Percentiles rank a stretch among this genome's conserved stretches.
Evolutionary conservation across 2,888 invertebrate genomes (phyloP).

Genomic region (Ectemnius lituratus): DNA sequence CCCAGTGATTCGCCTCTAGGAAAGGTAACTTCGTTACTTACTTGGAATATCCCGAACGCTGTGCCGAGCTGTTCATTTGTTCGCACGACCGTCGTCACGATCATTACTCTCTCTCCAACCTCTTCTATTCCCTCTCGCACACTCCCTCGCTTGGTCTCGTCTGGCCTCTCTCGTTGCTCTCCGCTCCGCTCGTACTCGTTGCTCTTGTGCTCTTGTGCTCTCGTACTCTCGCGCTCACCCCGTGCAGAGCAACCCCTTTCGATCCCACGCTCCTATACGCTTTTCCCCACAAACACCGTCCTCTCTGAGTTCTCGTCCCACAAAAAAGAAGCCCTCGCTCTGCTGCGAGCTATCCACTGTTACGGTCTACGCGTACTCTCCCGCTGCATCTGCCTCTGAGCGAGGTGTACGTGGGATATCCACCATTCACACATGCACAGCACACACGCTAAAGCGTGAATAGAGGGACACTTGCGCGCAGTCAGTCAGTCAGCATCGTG

Average conservation of each 20-base stretch:
- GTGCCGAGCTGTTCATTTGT: conserved; percentile 75
- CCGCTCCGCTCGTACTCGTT: neutral
- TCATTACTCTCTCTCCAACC: conserved; percentile 62
- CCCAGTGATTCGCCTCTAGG: neutral
- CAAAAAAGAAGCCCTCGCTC: conserved; percentile 47
- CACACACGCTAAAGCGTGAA: neutral
- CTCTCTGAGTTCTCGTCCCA: conserved; percentile 31
- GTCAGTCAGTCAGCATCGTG: conserved; percentile 12
- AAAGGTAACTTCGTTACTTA: conserved; percentile 61
- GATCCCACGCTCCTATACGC: conserved; percentile 35
- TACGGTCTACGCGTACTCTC: conserved; percentile 24
- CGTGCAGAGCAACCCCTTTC: conserved; percentile 4
- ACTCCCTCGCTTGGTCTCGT: conserved; percentile 18
- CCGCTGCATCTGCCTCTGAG: neutral
- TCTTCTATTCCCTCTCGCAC: conserved; percentile 18
- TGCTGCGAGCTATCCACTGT: conserved; percentile 26
- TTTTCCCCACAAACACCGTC: conserved; percentile 50
- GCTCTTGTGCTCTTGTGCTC: too few species aligned
- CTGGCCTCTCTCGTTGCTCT: conserved; percentile 10
- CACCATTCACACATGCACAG: conserved; percentile 15
- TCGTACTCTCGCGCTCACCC: too few species aligned
- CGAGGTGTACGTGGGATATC: neutral
- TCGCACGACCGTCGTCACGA: conserved; percentile 67
- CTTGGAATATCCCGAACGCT: conserved; percentile 75
- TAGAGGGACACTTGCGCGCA: conserved; percentile 1